These are phyloP conservation scores for Conistra vaccinii DNA, from an alignment of 2,888 invertebrate species.

Conservation along the genomic window DNA sequence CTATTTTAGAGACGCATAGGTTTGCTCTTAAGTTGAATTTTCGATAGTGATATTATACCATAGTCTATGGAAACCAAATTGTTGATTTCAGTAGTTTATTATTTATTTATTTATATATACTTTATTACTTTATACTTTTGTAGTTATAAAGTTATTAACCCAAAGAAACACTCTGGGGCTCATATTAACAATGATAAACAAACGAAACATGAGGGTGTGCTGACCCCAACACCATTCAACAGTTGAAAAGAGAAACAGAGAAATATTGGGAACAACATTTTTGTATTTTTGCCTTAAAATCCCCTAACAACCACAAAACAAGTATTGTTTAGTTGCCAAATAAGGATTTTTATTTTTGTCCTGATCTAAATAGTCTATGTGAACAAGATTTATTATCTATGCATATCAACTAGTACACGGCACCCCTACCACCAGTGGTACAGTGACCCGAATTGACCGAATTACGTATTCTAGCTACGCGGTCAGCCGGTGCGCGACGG, in stretches of 20 bases:
- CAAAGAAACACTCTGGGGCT: too few relatives aligned
- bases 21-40: too few relatives aligned
- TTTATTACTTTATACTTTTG: too few relatives aligned
- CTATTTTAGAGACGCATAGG: too few relatives aligned
- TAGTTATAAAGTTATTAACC: background rate
- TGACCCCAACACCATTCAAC: background rate
- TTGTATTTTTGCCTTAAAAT: background rate
- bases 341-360: background rate
- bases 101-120: too few relatives aligned
- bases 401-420: constrained; percentile 6
- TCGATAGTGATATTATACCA: too few relatives aligned
- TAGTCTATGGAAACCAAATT: too few relatives aligned
- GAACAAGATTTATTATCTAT: constrained; percentile 33
- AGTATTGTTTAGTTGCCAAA: background rate
- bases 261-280: background rate
- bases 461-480: constrained; percentile 60
- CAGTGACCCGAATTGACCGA: constrained; percentile 54
- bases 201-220: background rate
- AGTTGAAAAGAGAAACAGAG: background rate
- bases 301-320: background rate
- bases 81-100: background rate
- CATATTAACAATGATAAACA: background rate
- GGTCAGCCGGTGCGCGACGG: constrained; percentile 31
- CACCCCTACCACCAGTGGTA: constrained; percentile 19
- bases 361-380: constrained; percentile 16